Evolutionary conservation across 2,888 invertebrate genomes (phyloP).

Genomic region (Meliscaeva auricollis): DNA sequence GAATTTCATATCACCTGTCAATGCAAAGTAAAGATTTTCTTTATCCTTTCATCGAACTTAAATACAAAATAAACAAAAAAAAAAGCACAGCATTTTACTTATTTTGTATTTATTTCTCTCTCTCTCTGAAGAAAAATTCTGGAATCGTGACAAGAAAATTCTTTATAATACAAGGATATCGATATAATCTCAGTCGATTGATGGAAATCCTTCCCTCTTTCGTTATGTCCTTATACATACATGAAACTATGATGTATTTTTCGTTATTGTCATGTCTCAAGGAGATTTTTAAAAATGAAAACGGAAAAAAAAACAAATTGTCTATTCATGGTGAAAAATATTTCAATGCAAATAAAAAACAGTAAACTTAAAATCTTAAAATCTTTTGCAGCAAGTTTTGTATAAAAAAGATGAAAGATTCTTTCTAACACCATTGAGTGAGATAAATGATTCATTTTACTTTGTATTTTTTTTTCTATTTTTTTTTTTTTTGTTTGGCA

Average conservation of each 20-base stretch:
- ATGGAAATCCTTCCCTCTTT: conserved; percentile 17
- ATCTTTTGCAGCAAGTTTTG: not conserved
- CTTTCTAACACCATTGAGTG: conserved; percentile 3
- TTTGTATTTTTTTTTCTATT: not conserved
- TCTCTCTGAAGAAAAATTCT: not conserved
- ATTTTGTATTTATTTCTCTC: too few species aligned
- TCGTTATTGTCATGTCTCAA: not conserved
- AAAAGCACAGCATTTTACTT: not conserved
- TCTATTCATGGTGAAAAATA: conserved; percentile 15
- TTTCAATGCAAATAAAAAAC: not conserved
- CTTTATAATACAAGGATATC: conserved; percentile 2
- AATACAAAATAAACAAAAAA: not conserved
- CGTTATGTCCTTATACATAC: not conserved
- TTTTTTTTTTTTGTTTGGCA: not conserved
- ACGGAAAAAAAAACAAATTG: not conserved
- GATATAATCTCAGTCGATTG: conserved; percentile 34
- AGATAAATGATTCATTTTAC: conserved; percentile 23
- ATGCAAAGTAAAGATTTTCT: not conserved
- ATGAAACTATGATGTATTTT: conserved; percentile 1
- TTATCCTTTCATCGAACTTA: not conserved
- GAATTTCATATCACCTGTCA: not conserved
- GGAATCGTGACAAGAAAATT: conserved; percentile 26
- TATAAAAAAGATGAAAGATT: conserved; percentile 1
- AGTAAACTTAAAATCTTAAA: too few species aligned
- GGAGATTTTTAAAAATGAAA: not conserved